Conservation (phyloP, 2,888 invertebrate genomes). For the Mesoligia furuncula region DNA sequence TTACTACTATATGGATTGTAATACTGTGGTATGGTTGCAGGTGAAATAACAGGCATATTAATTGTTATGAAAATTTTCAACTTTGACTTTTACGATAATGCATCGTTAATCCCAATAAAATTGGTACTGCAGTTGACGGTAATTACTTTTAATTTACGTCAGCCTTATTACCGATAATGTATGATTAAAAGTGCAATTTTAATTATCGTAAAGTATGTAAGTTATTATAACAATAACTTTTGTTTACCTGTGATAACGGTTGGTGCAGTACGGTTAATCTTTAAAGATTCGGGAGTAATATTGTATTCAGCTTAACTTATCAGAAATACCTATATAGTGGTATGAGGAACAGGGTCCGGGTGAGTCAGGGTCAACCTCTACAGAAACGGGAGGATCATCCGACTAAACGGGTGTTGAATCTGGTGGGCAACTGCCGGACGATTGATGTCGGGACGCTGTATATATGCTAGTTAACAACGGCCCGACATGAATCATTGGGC, state of each 20-base stretch:
- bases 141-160: not conserved
- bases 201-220: not conserved
- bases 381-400: too few relatives aligned
- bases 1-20: too few relatives aligned
- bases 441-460: too few relatives aligned
- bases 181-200: slow-evolving; percentile 11
- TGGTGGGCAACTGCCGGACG: too few relatives aligned
- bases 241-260: not conserved
- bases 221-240: not conserved
- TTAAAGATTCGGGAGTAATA: not conserved
- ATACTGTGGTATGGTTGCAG: too few relatives aligned
- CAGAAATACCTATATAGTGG: not conserved
- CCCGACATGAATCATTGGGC: too few relatives aligned
- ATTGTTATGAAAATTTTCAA: not conserved
- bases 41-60: not conserved
- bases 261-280: too few relatives aligned
- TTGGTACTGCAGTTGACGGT: not conserved
- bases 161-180: not conserved
- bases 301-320: not conserved
- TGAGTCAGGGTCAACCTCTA: too few relatives aligned
- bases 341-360: too few relatives aligned
- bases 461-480: too few relatives aligned
- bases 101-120: not conserved
- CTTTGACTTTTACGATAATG: not conserved
- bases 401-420: not conserved